A percentile compares a stretch with the other conserved stretches of the same genome.
Evolutionary conservation across 2,888 invertebrate species (phyloP).

Genomic region (Lapara coniferarum): DNA sequence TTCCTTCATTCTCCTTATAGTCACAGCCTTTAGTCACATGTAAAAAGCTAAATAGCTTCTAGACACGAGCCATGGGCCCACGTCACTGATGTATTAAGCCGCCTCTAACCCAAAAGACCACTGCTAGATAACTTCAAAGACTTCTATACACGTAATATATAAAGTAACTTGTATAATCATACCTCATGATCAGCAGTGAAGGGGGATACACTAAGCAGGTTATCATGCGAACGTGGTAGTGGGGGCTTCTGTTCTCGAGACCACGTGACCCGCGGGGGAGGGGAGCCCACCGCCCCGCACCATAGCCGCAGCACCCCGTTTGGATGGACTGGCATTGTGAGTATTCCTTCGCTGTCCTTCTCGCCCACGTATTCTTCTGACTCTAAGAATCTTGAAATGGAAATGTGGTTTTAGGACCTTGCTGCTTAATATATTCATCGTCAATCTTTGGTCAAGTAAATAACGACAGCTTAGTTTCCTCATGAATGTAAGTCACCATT

Average conservation of each 20-base stretch:
- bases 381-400: conserved; percentile 64
- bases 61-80: no score
- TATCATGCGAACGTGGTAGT: conserved; percentile 65
- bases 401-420: background rate
- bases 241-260: conserved; percentile 74
- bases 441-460: no score
- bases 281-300: conserved; percentile 86
- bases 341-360: conserved; percentile 60
- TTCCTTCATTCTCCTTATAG: no score
- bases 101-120: no score
- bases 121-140: no score
- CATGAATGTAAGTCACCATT: no score
- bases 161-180: conserved; percentile 22
- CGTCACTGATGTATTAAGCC: no score
- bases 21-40: no score
- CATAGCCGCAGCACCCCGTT: conserved; percentile 81
- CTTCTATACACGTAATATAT: background rate
- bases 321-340: conserved; percentile 61
- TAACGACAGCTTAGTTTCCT: no score
- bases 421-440: no score
- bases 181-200: conserved; percentile 70
- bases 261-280: conserved; percentile 85
- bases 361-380: conserved; percentile 70
- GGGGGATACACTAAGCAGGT: conserved; percentile 69
- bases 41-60: no score